phyloP scores from a whole-genome alignment of 2,797 vertebrate species.

The Emys orbicularis region DNA sequence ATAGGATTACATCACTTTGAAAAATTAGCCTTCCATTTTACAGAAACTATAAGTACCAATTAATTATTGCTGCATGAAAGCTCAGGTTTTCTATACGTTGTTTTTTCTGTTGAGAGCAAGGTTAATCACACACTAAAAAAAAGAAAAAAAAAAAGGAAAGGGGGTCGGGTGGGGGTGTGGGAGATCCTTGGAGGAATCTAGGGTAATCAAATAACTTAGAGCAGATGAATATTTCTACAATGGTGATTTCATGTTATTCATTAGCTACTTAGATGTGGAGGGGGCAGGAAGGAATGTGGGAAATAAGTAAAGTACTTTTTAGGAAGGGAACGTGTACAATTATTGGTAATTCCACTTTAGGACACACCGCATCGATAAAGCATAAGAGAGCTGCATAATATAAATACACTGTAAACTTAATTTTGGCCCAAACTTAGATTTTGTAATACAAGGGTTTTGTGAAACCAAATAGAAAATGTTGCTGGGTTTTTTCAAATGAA shows the following conservation, averaged over 20 bases:
- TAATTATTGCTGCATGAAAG: background rate
- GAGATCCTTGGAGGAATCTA: background rate
- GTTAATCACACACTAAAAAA: background rate
- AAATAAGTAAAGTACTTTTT: background rate
- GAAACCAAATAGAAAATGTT: background rate
- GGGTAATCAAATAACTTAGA: background rate
- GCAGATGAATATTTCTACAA: background rate
- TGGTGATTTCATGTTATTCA: background rate
- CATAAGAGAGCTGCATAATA: background rate
- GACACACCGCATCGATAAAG: background rate
- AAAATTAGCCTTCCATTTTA: background rate
- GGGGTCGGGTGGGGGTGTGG: accelerated
- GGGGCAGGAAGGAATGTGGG: background rate
- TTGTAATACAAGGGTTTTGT: background rate
- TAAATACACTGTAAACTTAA: background rate
- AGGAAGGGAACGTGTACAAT: background rate
- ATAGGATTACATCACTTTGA: background rate
- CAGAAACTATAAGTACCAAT: background rate
- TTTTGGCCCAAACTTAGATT: background rate
- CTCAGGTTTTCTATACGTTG: background rate
- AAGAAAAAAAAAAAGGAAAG: background rate
- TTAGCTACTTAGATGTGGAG: accelerated
- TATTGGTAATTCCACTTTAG: background rate
- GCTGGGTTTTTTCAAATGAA: background rate
- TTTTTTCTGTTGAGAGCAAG: background rate